Conservation (phyloP, 2,797 vertebrate genomes). For the Pyrocephalus nanus region DNA sequence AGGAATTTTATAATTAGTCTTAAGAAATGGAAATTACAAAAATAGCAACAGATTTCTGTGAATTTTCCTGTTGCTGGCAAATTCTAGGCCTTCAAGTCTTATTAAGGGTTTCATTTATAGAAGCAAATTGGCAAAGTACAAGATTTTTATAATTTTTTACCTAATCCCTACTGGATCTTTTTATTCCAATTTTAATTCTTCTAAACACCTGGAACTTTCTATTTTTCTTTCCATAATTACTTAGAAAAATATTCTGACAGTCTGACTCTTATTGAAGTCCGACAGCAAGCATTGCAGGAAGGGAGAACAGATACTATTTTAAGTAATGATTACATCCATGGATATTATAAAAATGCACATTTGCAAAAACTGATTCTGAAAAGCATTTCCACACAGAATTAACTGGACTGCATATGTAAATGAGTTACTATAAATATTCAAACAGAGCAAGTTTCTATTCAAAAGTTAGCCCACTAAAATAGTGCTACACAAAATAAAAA, state of each 20-base stretch:
- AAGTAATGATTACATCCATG: not conserved
- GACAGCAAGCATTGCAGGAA: not conserved
- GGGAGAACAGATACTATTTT: not conserved
- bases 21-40: not conserved
- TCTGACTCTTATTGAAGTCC: not conserved
- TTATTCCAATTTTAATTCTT: not conserved
- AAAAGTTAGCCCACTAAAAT: not conserved
- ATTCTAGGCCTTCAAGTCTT: not conserved
- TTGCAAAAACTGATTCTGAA: not conserved
- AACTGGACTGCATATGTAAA: not conserved
- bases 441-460: not conserved
- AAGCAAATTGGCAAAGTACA: not conserved
- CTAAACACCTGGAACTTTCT: not conserved
- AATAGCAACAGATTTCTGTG: not conserved
- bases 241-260: constrained; percentile 6
- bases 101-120: not conserved
- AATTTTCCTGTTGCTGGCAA: not conserved
- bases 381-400: not conserved
- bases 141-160: not conserved
- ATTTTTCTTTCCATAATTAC: constrained; percentile 9
- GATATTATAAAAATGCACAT: not conserved
- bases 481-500: not conserved
- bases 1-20: not conserved
- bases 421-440: not conserved
- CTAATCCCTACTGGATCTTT: not conserved